Percentiles rank a stretch among this genome's conserved stretches.
Conservation (phyloP, 2,113 vertebrate genomes). For the Sinocyclocheilus rhinocerous region DNA sequence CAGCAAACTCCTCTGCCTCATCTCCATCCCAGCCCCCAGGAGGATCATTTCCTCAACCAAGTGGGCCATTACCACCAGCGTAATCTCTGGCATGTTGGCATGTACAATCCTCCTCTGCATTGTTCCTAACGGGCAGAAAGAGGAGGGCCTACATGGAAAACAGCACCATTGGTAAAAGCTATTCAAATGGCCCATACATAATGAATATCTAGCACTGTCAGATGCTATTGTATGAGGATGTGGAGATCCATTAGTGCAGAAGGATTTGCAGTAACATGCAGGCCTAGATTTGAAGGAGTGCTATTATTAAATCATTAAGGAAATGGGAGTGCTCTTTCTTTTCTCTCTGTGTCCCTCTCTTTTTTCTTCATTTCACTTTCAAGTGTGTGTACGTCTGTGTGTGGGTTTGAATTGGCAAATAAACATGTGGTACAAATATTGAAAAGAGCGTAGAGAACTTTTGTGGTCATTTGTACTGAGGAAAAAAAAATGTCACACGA, state of each 20-base stretch:
- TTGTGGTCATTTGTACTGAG: not conserved
- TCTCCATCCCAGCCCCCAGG: slow-evolving; percentile 5
- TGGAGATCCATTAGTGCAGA: slow-evolving; percentile 71
- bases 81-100: slow-evolving; percentile 26
- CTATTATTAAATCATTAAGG: slow-evolving; percentile 79
- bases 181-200: slow-evolving; percentile 76
- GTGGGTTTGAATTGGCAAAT: slow-evolving; percentile 40
- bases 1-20: not conserved
- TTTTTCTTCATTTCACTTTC: slow-evolving; percentile 13
- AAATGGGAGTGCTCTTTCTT: slow-evolving; percentile 54
- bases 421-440: slow-evolving; percentile 63
- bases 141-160: slow-evolving; percentile 71
- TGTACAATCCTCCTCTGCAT: slow-evolving; percentile 19
- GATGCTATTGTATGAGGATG: slow-evolving; percentile 67
- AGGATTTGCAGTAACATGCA: slow-evolving; percentile 73
- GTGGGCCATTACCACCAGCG: slow-evolving; percentile 43
- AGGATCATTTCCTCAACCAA: slow-evolving; percentile 45
- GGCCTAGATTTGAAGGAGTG: slow-evolving; percentile 74
- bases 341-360: not conserved
- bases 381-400: not conserved
- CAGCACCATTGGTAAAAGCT: slow-evolving; percentile 71
- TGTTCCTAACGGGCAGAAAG: slow-evolving; percentile 38
- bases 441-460: not conserved
- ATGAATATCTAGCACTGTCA: slow-evolving; percentile 76
- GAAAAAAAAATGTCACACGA: not conserved